Evolutionary conservation across 2,888 invertebrate genomes (phyloP).

Genomic region (Thecophora atra): DNA sequence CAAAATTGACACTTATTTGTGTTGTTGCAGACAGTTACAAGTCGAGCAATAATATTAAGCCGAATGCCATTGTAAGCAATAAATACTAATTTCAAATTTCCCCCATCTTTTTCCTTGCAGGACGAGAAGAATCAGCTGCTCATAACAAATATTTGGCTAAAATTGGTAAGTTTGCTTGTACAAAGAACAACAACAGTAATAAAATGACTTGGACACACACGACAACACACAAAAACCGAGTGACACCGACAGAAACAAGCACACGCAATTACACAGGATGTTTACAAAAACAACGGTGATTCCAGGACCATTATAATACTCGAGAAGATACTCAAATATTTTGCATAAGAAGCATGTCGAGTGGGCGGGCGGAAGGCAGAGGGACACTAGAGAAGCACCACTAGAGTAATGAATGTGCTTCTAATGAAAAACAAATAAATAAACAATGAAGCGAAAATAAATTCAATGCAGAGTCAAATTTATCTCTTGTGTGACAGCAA

Average conservation of each 20-base stretch:
- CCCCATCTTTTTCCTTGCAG: constrained; percentile 70
- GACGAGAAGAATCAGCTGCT: constrained; percentile 97
- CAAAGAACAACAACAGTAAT: background rate
- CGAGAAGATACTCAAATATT: background rate
- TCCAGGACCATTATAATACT: constrained; percentile 6
- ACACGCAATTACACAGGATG: background rate
- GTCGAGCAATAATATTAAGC: background rate
- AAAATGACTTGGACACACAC: background rate
- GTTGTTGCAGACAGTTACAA: background rate
- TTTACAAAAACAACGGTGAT: no score
- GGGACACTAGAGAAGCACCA: background rate
- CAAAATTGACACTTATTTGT: background rate
- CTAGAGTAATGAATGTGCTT: background rate
- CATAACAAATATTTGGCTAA: constrained; percentile 95
- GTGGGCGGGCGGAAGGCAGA: background rate
- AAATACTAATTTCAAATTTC: constrained; percentile 1
- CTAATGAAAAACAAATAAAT: constrained; percentile 20
- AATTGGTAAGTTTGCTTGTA: constrained; percentile 80
- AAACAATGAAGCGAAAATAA: constrained; percentile 22
- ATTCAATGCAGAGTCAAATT: constrained; percentile 25
- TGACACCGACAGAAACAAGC: constrained; percentile 5
- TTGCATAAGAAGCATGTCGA: constrained; percentile 4
- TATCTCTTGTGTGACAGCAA: constrained; percentile 17
- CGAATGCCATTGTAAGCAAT: background rate
- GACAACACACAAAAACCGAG: no score